phyloP scores from a whole-genome alignment of 2,888 invertebrate genomes.

The Andricus quercusramuli region DNA sequence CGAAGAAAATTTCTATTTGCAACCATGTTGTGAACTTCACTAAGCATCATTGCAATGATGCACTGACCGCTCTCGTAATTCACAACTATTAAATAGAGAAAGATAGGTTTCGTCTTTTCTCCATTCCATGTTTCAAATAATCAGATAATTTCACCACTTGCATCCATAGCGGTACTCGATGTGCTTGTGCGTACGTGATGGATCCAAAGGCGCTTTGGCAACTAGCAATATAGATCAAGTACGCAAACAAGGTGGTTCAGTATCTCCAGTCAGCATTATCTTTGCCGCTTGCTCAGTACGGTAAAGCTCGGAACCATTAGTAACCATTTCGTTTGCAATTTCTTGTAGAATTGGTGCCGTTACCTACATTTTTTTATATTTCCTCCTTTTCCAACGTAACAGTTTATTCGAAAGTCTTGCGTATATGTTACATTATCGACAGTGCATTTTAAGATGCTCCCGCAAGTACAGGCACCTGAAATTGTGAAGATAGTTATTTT shows the following conservation, averaged over 20 bases:
- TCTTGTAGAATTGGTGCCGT: too few species aligned
- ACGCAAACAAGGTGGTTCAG: constrained; percentile 44
- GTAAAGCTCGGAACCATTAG: constrained; percentile 43
- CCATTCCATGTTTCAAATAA: constrained; percentile 48
- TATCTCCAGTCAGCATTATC: constrained; percentile 44
- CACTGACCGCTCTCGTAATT: constrained; percentile 45
- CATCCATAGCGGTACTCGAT: constrained; percentile 50
- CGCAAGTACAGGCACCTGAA: neutral
- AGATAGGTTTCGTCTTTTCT: constrained; percentile 48
- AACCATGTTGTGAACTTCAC: constrained; percentile 51
- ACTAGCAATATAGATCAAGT: constrained; percentile 15
- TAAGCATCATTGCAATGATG: constrained; percentile 53
- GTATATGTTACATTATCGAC: neutral
- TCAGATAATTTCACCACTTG: constrained; percentile 51
- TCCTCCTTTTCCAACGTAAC: constrained; percentile 10
- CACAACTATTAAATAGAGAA: constrained; percentile 53
- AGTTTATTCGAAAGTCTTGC: neutral
- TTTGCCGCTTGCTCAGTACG: constrained; percentile 9
- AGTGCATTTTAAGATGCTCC: constrained; percentile 6
- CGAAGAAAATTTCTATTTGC: constrained; percentile 51
- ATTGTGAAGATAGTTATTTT: neutral
- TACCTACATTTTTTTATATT: too few species aligned
- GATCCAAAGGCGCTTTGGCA: constrained; percentile 32
- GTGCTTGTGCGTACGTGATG: neutral
- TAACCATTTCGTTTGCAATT: too few species aligned